phyloP scores from a whole-genome alignment of 2,888 invertebrate species.

The Ptilodon capucinus region DNA sequence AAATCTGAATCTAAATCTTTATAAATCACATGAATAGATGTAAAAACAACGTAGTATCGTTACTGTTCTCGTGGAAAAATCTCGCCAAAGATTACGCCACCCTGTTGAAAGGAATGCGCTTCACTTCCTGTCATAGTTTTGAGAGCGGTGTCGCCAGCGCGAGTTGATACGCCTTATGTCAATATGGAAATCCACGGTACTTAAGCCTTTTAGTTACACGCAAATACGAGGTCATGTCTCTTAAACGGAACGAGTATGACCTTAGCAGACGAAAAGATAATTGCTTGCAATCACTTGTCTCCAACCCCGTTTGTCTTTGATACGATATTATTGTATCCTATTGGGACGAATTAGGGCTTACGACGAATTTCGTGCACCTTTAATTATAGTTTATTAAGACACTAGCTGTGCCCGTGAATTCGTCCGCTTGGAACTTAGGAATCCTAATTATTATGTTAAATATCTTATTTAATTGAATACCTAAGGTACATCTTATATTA shows the following conservation, averaged over 20 bases:
- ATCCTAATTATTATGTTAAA: too few species aligned
- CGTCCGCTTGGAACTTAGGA: too few species aligned
- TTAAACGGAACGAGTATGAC: slow-evolving; percentile 68
- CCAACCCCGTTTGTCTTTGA: slow-evolving; percentile 41
- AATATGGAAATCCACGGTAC: slow-evolving; percentile 38
- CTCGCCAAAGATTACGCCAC: slow-evolving; percentile 46
- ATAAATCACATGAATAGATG: too few species aligned
- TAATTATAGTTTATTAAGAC: background rate
- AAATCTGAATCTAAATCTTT: too few species aligned
- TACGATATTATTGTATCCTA: slow-evolving; percentile 31
- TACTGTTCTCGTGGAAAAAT: slow-evolving; percentile 6
- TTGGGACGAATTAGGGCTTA: slow-evolving; percentile 23
- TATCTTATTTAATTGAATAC: too few species aligned
- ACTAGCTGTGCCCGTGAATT: too few species aligned
- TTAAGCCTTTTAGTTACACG: slow-evolving; percentile 48
- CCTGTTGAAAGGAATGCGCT: slow-evolving; percentile 72
- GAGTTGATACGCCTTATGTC: slow-evolving; percentile 55
- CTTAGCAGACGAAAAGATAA: slow-evolving; percentile 73
- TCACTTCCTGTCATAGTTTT: slow-evolving; percentile 75
- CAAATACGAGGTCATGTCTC: slow-evolving; percentile 59
- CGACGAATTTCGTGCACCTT: background rate
- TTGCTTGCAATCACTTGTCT: slow-evolving; percentile 55
- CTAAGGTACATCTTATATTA: too few species aligned
- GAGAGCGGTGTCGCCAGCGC: slow-evolving; percentile 51
- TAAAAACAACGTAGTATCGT: background rate